Evolutionary conservation across 2,888 invertebrate species (phyloP), one percentile per base, ranked within the genome.

Genomic region (Apamea sordens): DNA sequence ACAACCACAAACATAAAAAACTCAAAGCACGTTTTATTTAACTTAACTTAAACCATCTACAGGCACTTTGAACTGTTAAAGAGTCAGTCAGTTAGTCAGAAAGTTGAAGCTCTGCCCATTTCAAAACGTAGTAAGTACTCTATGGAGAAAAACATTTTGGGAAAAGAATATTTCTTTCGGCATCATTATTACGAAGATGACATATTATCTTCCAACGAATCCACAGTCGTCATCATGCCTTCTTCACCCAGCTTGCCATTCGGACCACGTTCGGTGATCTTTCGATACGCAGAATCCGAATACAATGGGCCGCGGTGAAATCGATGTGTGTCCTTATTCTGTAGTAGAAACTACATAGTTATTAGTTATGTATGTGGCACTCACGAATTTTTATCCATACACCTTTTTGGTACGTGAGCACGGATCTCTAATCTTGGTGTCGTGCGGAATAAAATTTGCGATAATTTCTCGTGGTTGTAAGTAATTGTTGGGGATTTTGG

Each of bases 241-340:
- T 81, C 77, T 84, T 84, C 86, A 84, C 73, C 76, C 68, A 59
- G 71, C 92, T 95, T 93, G 92, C 89, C 92, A 95, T 95, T 90
- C 95, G 59, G 64, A 56, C 32, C 76, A 76, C 88, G 85, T 86
- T 79, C 80, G 73, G 83, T 94, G 95, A 96, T 95, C 96, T 95
- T 92, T 93, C 91, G 94, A 95, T 96, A 95, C 96, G 92, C 95
- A 96, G 96, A 96, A 96, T 95, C 96, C 94, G 93, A 91, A 93
- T 92, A 95, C 95, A 95, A 95, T 95, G 92, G 94, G 82, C 79
- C 72, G 63, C 70, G 91, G 94, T 92, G 94, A 94, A 94, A 94
- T 94, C 94, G 92, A 90, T 88, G 80, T 50, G 82, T 79, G 86
- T 89, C 77, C 85, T 79, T 92, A 92, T 93, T 93, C 92, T 82